Percentiles rank a stretch among this genome's conserved stretches.
phyloP scores from a whole-genome alignment of 92 coral and sea anemone species.

The Parazoanthus swiftii region DNA sequence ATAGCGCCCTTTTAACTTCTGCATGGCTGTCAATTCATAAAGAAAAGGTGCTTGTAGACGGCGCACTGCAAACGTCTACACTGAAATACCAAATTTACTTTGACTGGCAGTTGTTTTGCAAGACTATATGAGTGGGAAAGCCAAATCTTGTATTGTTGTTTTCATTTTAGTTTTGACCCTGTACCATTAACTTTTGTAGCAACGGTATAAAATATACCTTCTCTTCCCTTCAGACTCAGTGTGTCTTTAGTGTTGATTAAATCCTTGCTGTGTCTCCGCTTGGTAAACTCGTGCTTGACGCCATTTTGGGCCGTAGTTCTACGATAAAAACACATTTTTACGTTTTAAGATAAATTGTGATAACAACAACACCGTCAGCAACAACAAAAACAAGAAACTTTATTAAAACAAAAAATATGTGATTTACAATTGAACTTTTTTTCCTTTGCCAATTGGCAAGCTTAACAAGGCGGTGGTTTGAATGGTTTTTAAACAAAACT shows the following conservation, averaged over 20 bases:
- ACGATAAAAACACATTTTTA: neutral
- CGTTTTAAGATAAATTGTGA: too few species aligned
- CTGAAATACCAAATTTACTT: neutral
- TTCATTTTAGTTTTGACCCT: neutral
- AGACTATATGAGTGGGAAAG: too few species aligned
- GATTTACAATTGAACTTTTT: too few species aligned
- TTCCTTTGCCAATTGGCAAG: too few species aligned
- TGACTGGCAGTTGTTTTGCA: too few species aligned
- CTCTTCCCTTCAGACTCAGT: constrained; percentile 88
- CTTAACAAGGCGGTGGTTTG: too few species aligned
- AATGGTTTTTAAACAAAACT: neutral
- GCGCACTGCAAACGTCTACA: neutral
- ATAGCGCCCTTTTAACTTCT: too few species aligned
- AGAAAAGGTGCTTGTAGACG: too few species aligned
- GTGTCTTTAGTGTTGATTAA: constrained; percentile 67
- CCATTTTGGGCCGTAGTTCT: constrained; percentile 67
- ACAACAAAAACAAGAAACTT: too few species aligned
- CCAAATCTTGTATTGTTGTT: neutral
- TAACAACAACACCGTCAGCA: too few species aligned
- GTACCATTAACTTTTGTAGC: neutral
- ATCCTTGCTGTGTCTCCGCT: constrained; percentile 84
- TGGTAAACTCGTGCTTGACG: constrained; percentile 73
- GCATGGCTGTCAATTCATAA: too few species aligned
- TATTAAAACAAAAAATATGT: too few species aligned
- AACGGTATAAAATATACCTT: constrained; percentile 59